Conservation (phyloP, 2,797 vertebrate genomes). For the Sebastes itinus region DNA sequence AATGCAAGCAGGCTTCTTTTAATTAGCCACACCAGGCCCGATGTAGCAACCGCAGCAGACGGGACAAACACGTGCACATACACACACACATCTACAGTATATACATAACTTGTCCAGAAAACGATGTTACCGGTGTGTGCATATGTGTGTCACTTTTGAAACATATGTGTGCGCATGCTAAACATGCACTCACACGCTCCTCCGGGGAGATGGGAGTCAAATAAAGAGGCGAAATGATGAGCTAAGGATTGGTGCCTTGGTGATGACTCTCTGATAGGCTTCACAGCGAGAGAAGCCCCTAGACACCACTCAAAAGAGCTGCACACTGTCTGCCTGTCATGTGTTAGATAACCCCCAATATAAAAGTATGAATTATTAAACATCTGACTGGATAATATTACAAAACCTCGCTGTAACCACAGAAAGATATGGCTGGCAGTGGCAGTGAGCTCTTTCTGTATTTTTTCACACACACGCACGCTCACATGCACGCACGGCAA, state of each 20-base stretch:
- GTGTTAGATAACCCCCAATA: slow-evolving; percentile 71
- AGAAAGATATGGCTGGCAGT: slow-evolving; percentile 19
- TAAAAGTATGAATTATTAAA: slow-evolving; percentile 75
- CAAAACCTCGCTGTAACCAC: slow-evolving; percentile 39
- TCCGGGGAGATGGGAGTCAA: slow-evolving; percentile 45
- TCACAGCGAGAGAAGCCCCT: slow-evolving; percentile 52
- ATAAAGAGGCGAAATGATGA: slow-evolving; percentile 63
- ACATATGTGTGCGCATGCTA: slow-evolving; percentile 29
- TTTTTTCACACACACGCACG: neutral
- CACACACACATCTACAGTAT: slow-evolving; percentile 10
- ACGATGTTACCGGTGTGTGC: neutral
- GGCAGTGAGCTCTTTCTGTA: neutral
- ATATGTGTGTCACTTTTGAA: slow-evolving; percentile 19
- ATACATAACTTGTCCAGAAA: slow-evolving; percentile 14
- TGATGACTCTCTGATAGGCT: slow-evolving; percentile 61
- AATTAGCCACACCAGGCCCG: slow-evolving; percentile 78
- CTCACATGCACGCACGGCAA: neutral
- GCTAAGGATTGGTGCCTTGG: slow-evolving; percentile 56
- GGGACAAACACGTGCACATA: slow-evolving; percentile 59
- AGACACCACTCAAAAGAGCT: slow-evolving; percentile 57
- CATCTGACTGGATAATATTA: slow-evolving; percentile 66
- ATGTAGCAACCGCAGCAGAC: slow-evolving; percentile 62
- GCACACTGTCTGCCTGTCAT: slow-evolving; percentile 55
- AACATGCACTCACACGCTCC: slow-evolving; percentile 30
- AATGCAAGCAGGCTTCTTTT: slow-evolving; percentile 78